phyloP scores from a whole-genome alignment of 2,113 vertebrate genomes.

The Planiliza haematocheilus region DNA sequence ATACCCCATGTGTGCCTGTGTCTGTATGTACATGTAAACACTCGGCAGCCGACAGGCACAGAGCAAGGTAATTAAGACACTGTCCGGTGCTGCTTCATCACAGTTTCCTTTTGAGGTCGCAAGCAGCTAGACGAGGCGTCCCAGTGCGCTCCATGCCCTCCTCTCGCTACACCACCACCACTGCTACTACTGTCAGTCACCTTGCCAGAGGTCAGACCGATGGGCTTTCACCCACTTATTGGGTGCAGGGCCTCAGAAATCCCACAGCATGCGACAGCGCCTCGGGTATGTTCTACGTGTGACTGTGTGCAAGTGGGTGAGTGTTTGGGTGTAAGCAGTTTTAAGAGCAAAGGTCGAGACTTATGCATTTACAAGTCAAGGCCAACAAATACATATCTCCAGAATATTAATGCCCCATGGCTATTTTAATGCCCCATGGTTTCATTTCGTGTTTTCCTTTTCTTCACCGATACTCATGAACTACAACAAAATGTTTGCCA shows the following conservation, averaged over 20 bases:
- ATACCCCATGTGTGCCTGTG: neutral
- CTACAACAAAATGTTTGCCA: too few relatives aligned
- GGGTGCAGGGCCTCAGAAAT: constrained; percentile 50
- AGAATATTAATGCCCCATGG: neutral
- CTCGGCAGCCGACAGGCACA: constrained; percentile 4
- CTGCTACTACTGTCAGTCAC: constrained; percentile 60
- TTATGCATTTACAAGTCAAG: constrained; percentile 1
- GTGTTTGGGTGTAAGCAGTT: constrained; percentile 44
- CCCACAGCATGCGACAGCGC: constrained; percentile 50
- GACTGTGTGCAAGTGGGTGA: constrained; percentile 19
- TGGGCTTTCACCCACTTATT: constrained; percentile 39
- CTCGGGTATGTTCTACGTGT: constrained; percentile 39
- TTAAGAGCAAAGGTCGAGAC: constrained; percentile 25
- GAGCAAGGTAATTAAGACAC: constrained; percentile 50
- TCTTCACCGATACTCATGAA: too few relatives aligned
- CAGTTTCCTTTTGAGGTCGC: constrained; percentile 45
- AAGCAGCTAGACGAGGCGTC: constrained; percentile 37
- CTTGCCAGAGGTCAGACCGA: constrained; percentile 53
- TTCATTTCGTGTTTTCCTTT: neutral
- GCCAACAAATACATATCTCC: neutral
- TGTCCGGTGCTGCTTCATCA: constrained; percentile 15
- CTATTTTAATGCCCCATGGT: neutral
- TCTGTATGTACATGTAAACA: constrained; percentile 32
- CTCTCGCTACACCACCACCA: neutral
- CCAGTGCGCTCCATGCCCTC: constrained; percentile 12